These are phyloP conservation scores for Lacanobia wlatinum DNA, from an alignment of 2,888 invertebrate species.

Conservation along the genomic window DNA sequence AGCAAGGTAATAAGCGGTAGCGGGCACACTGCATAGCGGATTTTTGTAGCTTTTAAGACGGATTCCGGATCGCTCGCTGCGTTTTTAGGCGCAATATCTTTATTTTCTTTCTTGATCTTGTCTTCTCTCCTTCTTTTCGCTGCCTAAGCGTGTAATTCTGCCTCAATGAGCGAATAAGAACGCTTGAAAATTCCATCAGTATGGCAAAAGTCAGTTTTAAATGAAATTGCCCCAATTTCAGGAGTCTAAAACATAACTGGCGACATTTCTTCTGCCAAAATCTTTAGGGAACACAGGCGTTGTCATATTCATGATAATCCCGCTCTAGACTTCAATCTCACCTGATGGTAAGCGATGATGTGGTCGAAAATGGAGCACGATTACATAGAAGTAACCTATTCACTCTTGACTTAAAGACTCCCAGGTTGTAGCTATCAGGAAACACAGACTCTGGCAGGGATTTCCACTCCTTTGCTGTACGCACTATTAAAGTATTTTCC, in stretches of 20 bases:
- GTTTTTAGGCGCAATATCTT: background rate
- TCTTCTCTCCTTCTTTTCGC: background rate
- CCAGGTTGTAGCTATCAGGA: too few species aligned
- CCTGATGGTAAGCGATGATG: background rate
- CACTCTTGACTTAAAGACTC: too few species aligned
- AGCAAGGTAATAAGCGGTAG: constrained; percentile 17
- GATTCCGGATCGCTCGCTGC: background rate
- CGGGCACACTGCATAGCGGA: background rate
- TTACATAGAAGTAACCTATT: too few species aligned
- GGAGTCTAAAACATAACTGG: too few species aligned
- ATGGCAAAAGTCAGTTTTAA: background rate
- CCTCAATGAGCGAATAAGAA: background rate
- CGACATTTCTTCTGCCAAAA: too few species aligned
- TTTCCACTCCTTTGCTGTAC: too few species aligned
- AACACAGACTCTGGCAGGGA: too few species aligned
- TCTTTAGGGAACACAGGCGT: too few species aligned
- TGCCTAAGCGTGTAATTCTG: background rate
- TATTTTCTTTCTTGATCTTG: background rate
- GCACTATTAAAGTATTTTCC: too few species aligned
- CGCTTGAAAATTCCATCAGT: background rate
- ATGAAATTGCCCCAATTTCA: background rate
- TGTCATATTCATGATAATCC: background rate
- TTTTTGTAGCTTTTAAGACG: background rate
- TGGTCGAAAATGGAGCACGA: background rate
- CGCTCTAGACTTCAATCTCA: background rate